Evolutionary conservation across 2,113 vertebrate genomes (phyloP).

Genomic region (Phocoena sinus): DNA sequence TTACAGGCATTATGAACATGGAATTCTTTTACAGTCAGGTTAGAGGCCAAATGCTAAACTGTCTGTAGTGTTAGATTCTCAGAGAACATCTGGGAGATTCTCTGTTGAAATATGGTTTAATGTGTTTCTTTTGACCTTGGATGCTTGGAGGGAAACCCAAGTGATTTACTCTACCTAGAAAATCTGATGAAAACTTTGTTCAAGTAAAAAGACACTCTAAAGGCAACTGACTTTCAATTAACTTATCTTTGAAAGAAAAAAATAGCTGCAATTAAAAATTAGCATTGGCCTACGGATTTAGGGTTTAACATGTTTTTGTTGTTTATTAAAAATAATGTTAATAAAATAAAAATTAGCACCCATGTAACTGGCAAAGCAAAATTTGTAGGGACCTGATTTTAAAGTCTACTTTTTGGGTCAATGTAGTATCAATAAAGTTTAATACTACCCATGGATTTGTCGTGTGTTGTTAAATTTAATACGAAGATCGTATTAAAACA

Average conservation of each 20-base stretch:
- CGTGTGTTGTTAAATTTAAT: background rate
- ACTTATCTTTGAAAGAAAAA: background rate
- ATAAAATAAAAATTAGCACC: background rate
- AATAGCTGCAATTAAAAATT: background rate
- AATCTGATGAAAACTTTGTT: background rate
- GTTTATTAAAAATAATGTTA: background rate
- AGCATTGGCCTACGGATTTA: background rate
- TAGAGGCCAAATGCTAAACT: background rate
- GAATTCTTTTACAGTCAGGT: background rate
- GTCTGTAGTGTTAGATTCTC: background rate
- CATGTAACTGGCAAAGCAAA: background rate
- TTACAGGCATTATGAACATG: slow-evolving; percentile 14
- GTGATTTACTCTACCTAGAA: background rate
- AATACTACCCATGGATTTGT: background rate
- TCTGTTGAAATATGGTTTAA: background rate
- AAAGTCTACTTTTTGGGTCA: background rate
- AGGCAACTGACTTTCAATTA: background rate
- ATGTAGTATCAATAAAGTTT: background rate
- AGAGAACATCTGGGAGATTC: background rate
- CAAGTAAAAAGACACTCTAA: background rate
- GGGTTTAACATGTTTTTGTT: background rate
- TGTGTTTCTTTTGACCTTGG: background rate
- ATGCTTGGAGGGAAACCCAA: background rate
- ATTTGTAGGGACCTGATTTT: background rate
- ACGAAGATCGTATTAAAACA: background rate